Evolutionary conservation across 2,888 invertebrate species (phyloP), one percentile per base, ranked within the genome.

Genomic region (Tenthredo mesomela): DNA sequence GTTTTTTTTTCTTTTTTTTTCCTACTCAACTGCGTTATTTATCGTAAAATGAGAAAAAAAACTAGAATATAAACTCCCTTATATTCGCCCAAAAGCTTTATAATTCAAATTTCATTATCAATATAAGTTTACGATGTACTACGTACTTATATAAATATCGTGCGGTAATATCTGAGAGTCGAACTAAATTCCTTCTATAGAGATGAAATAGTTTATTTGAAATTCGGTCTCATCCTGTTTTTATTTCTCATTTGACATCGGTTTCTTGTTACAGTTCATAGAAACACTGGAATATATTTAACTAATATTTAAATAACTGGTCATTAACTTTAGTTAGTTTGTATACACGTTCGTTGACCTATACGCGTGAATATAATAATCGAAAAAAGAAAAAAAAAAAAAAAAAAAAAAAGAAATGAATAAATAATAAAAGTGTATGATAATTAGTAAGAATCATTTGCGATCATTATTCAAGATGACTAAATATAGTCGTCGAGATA

Each of bases 401-500:
- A 9, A 43, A 21, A 7, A 15, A 77, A 50, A 29, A 10, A 71
- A n/a, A 40, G 37, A 37, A 3, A 40, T 9, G 21, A 9, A 9
- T 21, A 71, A 40, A 70, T n/a, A 71, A 40, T 50, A 25, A 25
- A 80, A 37, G 40, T 18, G 21, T 65, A 65, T 77, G 84, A 84
- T 84, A 80, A 84, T 84, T 84, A 84, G 82, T 50, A 12, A 67
- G 54, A 78, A 84, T 84, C 70, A 78, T 70, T 84, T 80, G 83
- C 85, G 88, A 88, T 90, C 88, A 83, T 89, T 89, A 89, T 87
- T 89, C 88, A 88, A 86, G 87, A 89, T 89, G 85, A 85, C 91
- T 91, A 90, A 90, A 90, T 91, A 91, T 91, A 90, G 90, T 73
- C 88, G 87, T 86, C 87, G 88, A 88, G 89, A 88, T 87, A 87